phyloP scores from a whole-genome alignment of 2,797 vertebrate genomes.

The Sebastes itinus region DNA sequence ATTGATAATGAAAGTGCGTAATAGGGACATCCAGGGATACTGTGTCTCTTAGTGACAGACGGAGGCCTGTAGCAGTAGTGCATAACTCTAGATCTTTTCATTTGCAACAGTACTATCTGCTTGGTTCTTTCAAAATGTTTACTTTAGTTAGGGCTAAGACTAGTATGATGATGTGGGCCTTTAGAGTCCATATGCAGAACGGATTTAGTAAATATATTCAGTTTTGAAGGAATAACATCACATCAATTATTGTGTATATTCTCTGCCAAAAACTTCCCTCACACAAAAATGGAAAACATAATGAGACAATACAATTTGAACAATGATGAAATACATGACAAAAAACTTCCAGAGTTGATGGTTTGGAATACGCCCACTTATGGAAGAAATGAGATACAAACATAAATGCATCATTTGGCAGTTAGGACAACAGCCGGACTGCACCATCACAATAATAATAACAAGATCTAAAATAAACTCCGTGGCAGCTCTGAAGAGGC shows the following conservation, averaged over 20 bases:
- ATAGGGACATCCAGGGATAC: conserved; percentile 59
- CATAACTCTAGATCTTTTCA: conserved; percentile 13
- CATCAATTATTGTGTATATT: conserved; percentile 11
- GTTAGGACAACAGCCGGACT: conserved; percentile 70
- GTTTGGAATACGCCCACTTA: conserved; percentile 69
- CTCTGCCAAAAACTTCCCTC: conserved; percentile 36
- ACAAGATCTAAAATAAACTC: conserved; percentile 76
- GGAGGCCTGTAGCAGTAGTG: conserved; percentile 34
- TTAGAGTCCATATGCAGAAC: not conserved
- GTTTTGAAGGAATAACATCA: not conserved
- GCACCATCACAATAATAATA: conserved; percentile 74
- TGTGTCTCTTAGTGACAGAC: conserved; percentile 47
- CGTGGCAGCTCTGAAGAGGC: conserved; percentile 71
- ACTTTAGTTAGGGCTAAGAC: not conserved
- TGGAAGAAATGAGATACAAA: conserved; percentile 59
- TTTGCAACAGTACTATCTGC: not conserved
- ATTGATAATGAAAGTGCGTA: conserved; percentile 71
- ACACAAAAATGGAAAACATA: conserved; percentile 39
- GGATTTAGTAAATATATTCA: not conserved
- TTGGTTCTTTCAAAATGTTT: conserved; percentile 1
- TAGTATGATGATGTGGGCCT: not conserved
- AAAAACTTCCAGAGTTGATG: conserved; percentile 65
- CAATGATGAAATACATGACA: conserved; percentile 65
- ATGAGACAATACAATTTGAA: conserved; percentile 61
- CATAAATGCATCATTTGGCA: conserved; percentile 72